Evolutionary conservation across 2,797 vertebrate genomes (phyloP), one percentile per base, ranked within the genome.

Genomic region (Loriculus beryllinus): DNA sequence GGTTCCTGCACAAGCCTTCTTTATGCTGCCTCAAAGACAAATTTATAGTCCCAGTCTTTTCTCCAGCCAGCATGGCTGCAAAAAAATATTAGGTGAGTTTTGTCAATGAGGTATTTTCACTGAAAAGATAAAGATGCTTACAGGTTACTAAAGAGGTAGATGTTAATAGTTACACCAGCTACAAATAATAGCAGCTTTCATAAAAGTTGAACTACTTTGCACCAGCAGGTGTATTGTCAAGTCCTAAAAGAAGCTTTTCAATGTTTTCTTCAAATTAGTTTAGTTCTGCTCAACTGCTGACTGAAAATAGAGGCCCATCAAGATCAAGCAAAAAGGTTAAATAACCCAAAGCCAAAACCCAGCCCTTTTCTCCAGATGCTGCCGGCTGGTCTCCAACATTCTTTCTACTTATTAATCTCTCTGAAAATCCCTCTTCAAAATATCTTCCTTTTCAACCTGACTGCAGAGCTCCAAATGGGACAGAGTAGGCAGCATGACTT

Each of bases 341-440:
- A 89, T 57, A 91, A 82, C 47, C 14, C 47, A 47, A 82, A 89
- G 48, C 48, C 60, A 89, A 86, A 93, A 74, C 47, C 42, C 57
- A 84, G 15, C 14, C 51, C 49, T 33, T 67, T 20, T 86, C 60
- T 88, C 84, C 95, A 95, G 91, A 94, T 95, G 86, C 89, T 89
- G 47, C 64, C 10, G 0, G 86, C 81, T 92, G 60, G 64, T 70
- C 43, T 93, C 82, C 78, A 88, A 70, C 70, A 92, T 96, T 89
- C 68, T 88, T 92, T 90, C 90, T 75, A 56, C 14, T 90, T 92
- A 83, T 7, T 90, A 3, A 74, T 91, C 94, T 92, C 18, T 54
- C 60, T 5, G 13, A 37, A 93, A 94, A 91, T 92, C 71, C 71
- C 43, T 56, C 26, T 33, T 74, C 35, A 95, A 94, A 94, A 93